Evolutionary conservation across 2,113 vertebrate genomes (phyloP), one percentile per base, ranked within the genome.

Genomic region (Indri indri): DNA sequence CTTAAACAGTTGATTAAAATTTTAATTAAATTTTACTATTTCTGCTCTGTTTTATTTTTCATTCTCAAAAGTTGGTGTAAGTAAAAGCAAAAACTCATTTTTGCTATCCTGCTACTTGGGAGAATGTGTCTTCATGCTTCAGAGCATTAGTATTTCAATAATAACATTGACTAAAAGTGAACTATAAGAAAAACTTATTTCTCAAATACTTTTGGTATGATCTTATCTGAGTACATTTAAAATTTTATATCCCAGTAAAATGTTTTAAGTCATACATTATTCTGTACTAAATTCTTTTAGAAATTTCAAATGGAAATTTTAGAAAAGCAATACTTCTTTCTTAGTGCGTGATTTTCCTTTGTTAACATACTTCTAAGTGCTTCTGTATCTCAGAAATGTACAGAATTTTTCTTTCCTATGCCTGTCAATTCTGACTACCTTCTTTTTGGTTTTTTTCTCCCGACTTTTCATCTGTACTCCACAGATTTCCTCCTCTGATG

Each of bases 401-500:
- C 40, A 3, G 66, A 76, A 95, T 61, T 71, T 95, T 73, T 17
- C 59, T 80, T 52, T 94, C 87, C 96, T 61, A 73, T 97, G 57
- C 84, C 66, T 96, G 8, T 98, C 96, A 97, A 50, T 98, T 97
- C 97, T 98, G 80, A 92, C 96, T 90, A 91, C 95, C 79, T 97
- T 89, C 94, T 98, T 98, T 97, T 98, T 98, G 89, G 89, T 97
- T 98, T 97, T 97, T 98, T 92, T 93, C 97, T 90, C 96, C 71
- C 91, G 57, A 96, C 97, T 92, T 98, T 98, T 98, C 92, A 88
- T 97, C 97, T 98, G 77, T 94, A 97, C 98, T 98, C 96, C 97
- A 98, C 98, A 99, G 99, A 99, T 99, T 96, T 97, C 99, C 98
- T 99, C 99, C 66, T 99, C 99, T 98, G 99, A 99, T 98, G 99